phyloP scores from a whole-genome alignment of 2,113 vertebrate genomes.

The Xyliphius kryptos region DNA sequence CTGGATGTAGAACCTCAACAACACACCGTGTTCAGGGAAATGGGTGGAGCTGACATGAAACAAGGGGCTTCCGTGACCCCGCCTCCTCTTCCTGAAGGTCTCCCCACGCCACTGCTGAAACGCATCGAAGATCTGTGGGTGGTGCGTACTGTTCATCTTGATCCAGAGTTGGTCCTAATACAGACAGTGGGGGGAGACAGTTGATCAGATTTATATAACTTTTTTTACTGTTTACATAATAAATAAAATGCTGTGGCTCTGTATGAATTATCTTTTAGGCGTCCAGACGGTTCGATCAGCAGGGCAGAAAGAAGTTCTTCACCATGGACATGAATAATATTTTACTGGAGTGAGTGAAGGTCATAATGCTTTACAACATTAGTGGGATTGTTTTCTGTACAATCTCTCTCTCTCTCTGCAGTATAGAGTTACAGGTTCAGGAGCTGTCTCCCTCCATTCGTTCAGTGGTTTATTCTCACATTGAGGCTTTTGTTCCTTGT shows the following conservation, averaged over 20 bases:
- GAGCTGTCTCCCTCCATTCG: constrained; percentile 41
- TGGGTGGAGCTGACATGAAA: constrained; percentile 60
- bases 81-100: constrained; percentile 68
- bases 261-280: constrained; percentile 56
- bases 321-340: constrained; percentile 88
- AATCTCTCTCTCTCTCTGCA: too few relatives aligned
- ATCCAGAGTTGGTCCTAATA: too few relatives aligned
- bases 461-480: not conserved
- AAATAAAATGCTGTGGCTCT: too few relatives aligned
- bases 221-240: too few relatives aligned
- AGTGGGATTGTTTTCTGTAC: too few relatives aligned
- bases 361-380: too few relatives aligned
- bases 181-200: too few relatives aligned
- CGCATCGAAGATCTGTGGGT: constrained; percentile 77
- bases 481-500: not conserved
- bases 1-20: constrained; percentile 67
- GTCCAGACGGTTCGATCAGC: constrained; percentile 82
- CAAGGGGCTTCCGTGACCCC: constrained; percentile 52
- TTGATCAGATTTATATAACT: too few relatives aligned
- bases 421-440: constrained; percentile 82
- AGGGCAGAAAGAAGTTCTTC: constrained; percentile 88
- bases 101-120: constrained; percentile 72
- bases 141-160: constrained; percentile 45
- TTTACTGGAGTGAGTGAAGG: constrained; percentile 81
- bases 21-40: too few relatives aligned